Evolutionary conservation across 2,888 invertebrate species (phyloP), one percentile per base, ranked within the genome.

Genomic region (Chymomyza procnemis): DNA sequence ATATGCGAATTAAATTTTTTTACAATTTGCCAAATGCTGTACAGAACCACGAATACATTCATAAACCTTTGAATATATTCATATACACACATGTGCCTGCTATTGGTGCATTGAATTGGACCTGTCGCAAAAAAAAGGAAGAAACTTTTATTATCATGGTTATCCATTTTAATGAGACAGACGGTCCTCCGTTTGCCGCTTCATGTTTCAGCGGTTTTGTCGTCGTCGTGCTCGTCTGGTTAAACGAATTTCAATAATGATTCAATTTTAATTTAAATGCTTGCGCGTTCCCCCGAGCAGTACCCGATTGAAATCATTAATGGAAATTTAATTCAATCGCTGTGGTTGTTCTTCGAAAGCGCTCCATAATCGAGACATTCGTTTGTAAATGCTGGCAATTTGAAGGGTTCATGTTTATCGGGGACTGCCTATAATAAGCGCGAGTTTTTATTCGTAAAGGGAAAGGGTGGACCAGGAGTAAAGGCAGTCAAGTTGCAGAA

Each of bases 201-300:
- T 9, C 18, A 4, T 5, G 34, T 34, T 34, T 34, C 9, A 46
- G 57, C 41, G 21, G 22, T 26, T 26, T 6, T n/a, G n/a, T n/a
- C n/a, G n/a, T n/a, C n/a, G 59, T 47, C 61, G 58, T n/a, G n/a
- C n/a, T 18, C 64, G 59, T 41, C 9, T 41, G 34, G 34, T 41
- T 73, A 81, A 80, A 63, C 63, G 76, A 78, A 86, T 77, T 83
- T 79, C 75, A 81, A 89, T 87, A 86, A 86, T 86, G 85, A 85
- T 89, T 89, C 79, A 88, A 88, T 88, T 83, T 85, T 82, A 80
- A 89, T 89, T 89, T 79, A 73, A 76, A 71, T 78, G 70, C 73
- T 59, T 5, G 48, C 16, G 48, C 16, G 71, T 75, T 73, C 78
- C 67, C 60, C 65, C 57, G 26, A 54, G n/a, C n/a, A n/a, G 57